These are phyloP conservation scores for Paralichthys olivaceus DNA, from an alignment of 2,113 vertebrate species.

Conservation along the genomic window DNA sequence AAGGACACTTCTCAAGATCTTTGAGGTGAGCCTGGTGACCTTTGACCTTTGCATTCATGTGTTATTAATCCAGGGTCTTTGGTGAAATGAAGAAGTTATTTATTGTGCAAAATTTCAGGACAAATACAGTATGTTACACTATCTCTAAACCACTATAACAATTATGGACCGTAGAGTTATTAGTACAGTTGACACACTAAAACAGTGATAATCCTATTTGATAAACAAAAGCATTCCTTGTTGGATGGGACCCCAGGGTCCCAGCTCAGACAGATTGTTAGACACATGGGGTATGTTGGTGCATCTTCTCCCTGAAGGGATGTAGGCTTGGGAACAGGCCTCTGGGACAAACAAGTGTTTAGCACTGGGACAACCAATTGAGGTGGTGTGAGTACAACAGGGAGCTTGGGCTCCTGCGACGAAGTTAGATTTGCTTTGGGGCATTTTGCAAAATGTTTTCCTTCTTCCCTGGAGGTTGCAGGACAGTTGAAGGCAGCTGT, in stretches of 20 bases:
- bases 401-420: not conserved
- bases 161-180: not conserved
- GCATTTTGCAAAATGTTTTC: too few species aligned
- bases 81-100: too few species aligned
- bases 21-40: constrained; percentile 47
- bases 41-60: not conserved
- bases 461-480: too few species aligned
- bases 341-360: constrained; percentile 8
- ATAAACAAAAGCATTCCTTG: not conserved
- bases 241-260: not conserved
- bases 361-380: constrained; percentile 13
- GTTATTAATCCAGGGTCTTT: not conserved
- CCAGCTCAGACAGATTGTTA: constrained; percentile 2
- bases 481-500: not conserved
- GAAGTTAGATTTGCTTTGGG: not conserved
- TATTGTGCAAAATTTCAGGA: too few species aligned
- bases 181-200: too few species aligned
- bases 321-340: constrained; percentile 14
- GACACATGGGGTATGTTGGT: not conserved
- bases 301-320: constrained; percentile 9
- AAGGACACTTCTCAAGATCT: constrained; percentile 90
- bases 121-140: too few species aligned
- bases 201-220: not conserved
- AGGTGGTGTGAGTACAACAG: not conserved
- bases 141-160: not conserved